Base-by-base conservation (phyloP, 30 jellyfish, hydroid and myxozoan species). In the Aurelia aurita complex sp. Pacific region DNA sequence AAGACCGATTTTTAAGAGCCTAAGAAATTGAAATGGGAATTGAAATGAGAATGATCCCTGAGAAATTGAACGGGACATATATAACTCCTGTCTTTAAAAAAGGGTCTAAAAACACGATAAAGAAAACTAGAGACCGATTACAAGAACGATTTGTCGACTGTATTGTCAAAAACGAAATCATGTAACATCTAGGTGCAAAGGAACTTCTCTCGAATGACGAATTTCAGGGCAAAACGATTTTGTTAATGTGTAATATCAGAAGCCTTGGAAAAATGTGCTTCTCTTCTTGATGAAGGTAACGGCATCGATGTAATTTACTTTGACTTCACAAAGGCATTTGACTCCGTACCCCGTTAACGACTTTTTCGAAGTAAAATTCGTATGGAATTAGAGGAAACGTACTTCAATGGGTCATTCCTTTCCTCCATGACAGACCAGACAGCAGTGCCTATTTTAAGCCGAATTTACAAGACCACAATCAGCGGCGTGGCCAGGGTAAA, bases 261-360 rank as follows among this genome's bases (percentile, higher is more conserved):
- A 65, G 75, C 33, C 75, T 65, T 65, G 18, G 75, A 65, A 65
- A 32, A 65, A 65, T 65, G 75, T 14, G 0, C 33, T 9, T 10
- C 75, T 65, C 75, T 65, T 32, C 75, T 65, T 65, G 75, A 65
- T 65, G 75, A 65, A 65, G 75, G 42, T 16, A 16, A 16, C 75
- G 33, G 34, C 34, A 16, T n/a, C 75, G 42, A 65, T 65, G 34
- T 16, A 65, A 65, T n/a, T n/a, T 16, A 65, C 34, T 13, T 16
- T 32, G 34, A 16, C 75, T 16, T 16, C 16, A 16, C 65, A 23
- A 23, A 23, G 29, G 29, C 29, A 23, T 23, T 23, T 23, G 29
- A 23, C 29, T 23, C 29, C 29, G 29, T 23, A 23, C 29, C 65
- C 65, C 65, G 16, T 54, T 16, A 54, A 54, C 65, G 65, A 54